Evolutionary conservation across 2,888 invertebrate species (phyloP), one percentile per base, ranked within the genome.

Genomic region (Terebella lapidaria): DNA sequence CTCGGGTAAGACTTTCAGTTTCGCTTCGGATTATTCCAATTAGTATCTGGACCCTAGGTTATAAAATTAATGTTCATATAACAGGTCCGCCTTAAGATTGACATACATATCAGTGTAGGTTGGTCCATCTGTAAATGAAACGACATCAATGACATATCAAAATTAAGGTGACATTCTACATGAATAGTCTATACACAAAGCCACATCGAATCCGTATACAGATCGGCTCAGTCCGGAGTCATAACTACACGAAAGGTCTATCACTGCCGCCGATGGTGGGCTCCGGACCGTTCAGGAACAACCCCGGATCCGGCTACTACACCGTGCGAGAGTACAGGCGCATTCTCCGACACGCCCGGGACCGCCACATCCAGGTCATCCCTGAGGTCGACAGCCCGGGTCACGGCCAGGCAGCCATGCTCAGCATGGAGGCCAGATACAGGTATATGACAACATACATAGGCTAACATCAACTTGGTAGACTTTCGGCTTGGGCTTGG

Each of bases 351-450:
- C 68, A 71, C 58, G 79, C 79, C 54, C 63, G 63, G 2, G 61
- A 58, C 0, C 69, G 67, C 2, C 72, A 77, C 62, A 71, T 79
- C 20, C 66, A 71, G 61, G 68, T 64, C 27, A 10, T 64, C 20
- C 77, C 77, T 3, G 77, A 77, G 63, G 66, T 78, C 29, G 77
- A 77, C 56, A 73, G 75, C 74, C 77, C 77, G 0, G 74, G 74
- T 2, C 76, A 77, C 57, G 67, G 69, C 10, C 67, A 71, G 51
- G 76, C 76, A 0, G 74, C 75, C n/a, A 72, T 77, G 54, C 63
- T 63, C 30, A 68, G 74, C 46, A 76, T 76, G 75, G 51, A 59
- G 58, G 58, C 63, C 18, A 15, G 35, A 10, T 35, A 15, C 35
- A 10, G 35, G 35, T 18, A n/a, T n/a, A n/a, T n/a, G n/a, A n/a